phyloP scores from a whole-genome alignment of 2,888 invertebrate species.

The Druceiella hillmani region DNA sequence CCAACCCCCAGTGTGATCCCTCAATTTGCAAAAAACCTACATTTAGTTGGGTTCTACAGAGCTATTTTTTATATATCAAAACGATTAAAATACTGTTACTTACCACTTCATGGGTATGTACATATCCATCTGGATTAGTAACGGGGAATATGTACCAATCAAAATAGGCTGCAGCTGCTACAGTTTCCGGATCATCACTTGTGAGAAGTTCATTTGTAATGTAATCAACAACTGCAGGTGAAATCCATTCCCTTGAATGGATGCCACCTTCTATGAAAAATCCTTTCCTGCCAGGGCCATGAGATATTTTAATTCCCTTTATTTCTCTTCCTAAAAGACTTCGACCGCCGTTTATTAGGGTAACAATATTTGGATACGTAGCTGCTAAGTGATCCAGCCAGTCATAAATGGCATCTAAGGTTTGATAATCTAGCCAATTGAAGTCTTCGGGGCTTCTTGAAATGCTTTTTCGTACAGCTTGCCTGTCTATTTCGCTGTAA shows the following conservation, averaged over 20 bases:
- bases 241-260: conserved; percentile 73
- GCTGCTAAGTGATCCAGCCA: conserved; percentile 45
- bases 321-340: conserved; percentile 46
- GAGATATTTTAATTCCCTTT: conserved; percentile 41
- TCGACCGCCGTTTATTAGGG: no score
- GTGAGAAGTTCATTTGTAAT: conserved; percentile 56
- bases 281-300: conserved; percentile 30
- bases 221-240: conserved; percentile 59
- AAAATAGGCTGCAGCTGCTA: conserved; percentile 46
- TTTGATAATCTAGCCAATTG: conserved; percentile 39
- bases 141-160: conserved; percentile 74
- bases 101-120: conserved; percentile 57
- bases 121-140: conserved; percentile 73
- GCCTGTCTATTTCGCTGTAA: conserved; percentile 40
- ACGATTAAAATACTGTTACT: conserved; percentile 20
- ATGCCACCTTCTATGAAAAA: conserved; percentile 50
- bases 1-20: no score
- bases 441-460: conserved; percentile 29
- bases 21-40: no score
- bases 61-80: no score
- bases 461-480: conserved; percentile 33
- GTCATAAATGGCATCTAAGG: conserved; percentile 44
- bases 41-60: no score
- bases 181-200: conserved; percentile 45
- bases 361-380: conserved; percentile 33